Evolutionary conservation across 1,140 invertebrate species (phyloP), one percentile per base, ranked within the genome.

Genomic region (Magallana ariakensis): DNA sequence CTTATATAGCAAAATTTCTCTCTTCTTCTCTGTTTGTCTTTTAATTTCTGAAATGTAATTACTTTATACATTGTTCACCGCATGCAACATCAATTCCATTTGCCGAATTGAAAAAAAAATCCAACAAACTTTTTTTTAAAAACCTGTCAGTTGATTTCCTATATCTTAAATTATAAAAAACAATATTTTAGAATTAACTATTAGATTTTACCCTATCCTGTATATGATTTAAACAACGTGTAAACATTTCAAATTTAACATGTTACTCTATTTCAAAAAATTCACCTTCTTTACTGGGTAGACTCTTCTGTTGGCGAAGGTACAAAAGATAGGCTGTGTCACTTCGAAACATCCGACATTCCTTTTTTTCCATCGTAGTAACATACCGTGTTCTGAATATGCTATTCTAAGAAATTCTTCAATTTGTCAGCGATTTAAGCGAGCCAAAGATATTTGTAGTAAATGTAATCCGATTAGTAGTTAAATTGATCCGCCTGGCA

Each of bases 341-440:
- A 75, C 66, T 75, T 75, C 66, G 66, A 75, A 75, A 75, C 22
- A 75, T 19, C 66, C 66, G 22, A 75, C 66, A 75, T 75, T 33
- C 66, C 13, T 33, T 75, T 26, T 22, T 75, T 26, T 75, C 66
- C 66, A 75, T 75, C 22, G 6, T 10, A 22, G 22, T 11, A 75
- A 19, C 66, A 75, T 75, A 26, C 33, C 15, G 66, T 75, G 13
- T 60, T 16, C n/a, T 13, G 62, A 7, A 22, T 9, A 22, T 19
- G 10, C 19, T 19, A 26, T 19, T 26, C 33, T 26, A 26, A 10
- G 66, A 75, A 22, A 75, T 75, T 75, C 22, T 75, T 75, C 22
- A 13, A 13, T 7, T 26, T 26, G 22, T 75, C 22, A 75, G 33
- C 33, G 33, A 26, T 75, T 75, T 75, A 19, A 75, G 22, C 33